Base-by-base conservation (phyloP, 2,888 invertebrate species). In the Drosophila lacicola region DNA sequence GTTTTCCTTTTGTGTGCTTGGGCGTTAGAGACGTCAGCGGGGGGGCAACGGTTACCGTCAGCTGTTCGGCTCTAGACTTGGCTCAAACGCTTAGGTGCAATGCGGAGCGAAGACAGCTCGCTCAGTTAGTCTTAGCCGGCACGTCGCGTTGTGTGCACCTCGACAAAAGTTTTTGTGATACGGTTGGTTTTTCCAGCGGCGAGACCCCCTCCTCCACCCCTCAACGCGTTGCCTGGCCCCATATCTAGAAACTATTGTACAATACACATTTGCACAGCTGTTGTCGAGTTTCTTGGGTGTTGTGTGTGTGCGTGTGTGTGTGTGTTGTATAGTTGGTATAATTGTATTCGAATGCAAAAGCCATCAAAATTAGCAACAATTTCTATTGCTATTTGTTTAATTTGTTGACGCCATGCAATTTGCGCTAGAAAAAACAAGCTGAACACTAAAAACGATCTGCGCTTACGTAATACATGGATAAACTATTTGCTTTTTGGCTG, bases 141-240 rank as follows among this genome's bases (percentile, higher is more conserved):
- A 70, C 87, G 86, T 80, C 70, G 86, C 83, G 70, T 74, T 73
- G 83, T 86, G 88, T 88, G 83, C 88, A 83, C 51, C 67, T 61
- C 88, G 80, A 60, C 61, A 49, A 72, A 72, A 53, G 60, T 63
- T 53, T 60, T 63, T 61, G 45, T 54, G 42, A 42, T 74, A 46
- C 55, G 69, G 60, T 72, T 55, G n/a, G 58, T 61, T 54, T 61
- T 50, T 47, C 36, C 11, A 19, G 41, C 8, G 29, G 39, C 36
- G 11, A 37, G 3, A 25, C 14, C 17, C 47, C 65, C n/a, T n/a
- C n/a, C n/a, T n/a, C n/a, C n/a, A n/a, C n/a, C n/a, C n/a, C 10
- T 1, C 33, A 10, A 36, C 17, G 21, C 29, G 49, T 47, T 11
- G n/a, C 17, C 42, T 4, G 19, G 21, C n/a, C 44, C 25, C 19